Evolutionary conservation across 2,113 vertebrate species (phyloP), one percentile per base, ranked within the genome.

Genomic region (Motacilla alba): DNA sequence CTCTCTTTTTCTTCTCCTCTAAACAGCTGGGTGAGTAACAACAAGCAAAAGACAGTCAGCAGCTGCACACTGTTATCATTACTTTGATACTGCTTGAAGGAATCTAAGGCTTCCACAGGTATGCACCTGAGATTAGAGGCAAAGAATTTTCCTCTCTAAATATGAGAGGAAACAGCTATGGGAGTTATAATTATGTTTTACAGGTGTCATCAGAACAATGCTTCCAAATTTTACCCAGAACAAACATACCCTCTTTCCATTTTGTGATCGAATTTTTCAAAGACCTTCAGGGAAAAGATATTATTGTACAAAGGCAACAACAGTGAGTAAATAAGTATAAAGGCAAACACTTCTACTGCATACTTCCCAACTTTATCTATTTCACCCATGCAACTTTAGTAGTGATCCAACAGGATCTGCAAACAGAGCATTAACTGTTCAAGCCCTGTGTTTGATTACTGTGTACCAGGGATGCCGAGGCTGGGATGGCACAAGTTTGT

Each of bases 21-120:
- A 98, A 99, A 99, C 99, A 99, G 99, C 99, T 99, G 99, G 99
- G 98, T 98, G 98, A 98, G 98, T 98, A 98, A 98, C 98, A 98
- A 99, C 98, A 97, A 99, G 98, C 97, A 98, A 99, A 98, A 98
- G 98, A 97, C 95, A 98, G 98, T 98, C 98, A 98, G 98, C 99
- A 99, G 99, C 98, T 99, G 99, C 96, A 98, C 79, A 95, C 98
- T 98, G 98, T 98, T 97, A 98, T 97, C 97, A 96, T 98, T 97
- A 98, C 98, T 98, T 98, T 98, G 97, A 98, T 97, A 98, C 98
- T 97, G 97, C 98, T 98, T 98, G 95, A 96, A 98, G 98, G 98
- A 98, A 97, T 95, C 97, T 98, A 97, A 96, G 98, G 98, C 98
- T 98, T 98, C 98, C 96, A 98, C 98, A 98, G 98, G 98, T 98